A percentile compares a stretch with the other conserved stretches of the same genome.
Conservation (phyloP, 2,113 vertebrate genomes). For the Rhipidura dahli region DNA sequence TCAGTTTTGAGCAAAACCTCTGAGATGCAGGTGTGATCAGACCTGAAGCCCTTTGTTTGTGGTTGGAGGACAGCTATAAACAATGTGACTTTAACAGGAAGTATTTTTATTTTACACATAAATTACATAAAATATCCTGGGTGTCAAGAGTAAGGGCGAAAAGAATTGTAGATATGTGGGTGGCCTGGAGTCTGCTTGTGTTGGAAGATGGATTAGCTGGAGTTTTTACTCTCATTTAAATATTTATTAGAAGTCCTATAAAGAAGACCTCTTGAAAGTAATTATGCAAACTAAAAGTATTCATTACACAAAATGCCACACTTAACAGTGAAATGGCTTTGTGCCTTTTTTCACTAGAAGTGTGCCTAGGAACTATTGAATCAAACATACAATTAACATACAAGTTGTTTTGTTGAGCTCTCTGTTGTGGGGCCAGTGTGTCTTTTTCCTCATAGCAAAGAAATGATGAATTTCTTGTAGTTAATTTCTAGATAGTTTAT, state of each 20-base stretch:
- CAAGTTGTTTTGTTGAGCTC: not conserved
- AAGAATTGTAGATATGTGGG: not conserved
- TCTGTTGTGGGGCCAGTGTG: not conserved
- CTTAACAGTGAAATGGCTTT: not conserved
- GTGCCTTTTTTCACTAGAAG: not conserved
- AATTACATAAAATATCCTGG: not conserved
- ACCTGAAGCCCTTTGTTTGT: not conserved
- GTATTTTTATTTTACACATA: not conserved
- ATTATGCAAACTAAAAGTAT: not conserved
- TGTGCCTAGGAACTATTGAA: not conserved
- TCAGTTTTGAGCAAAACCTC: not conserved
- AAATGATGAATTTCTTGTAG: not conserved
- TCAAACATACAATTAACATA: not conserved
- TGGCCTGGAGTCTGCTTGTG: not conserved
- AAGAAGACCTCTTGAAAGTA: not conserved
- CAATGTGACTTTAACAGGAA: not conserved
- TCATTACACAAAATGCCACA: not conserved
- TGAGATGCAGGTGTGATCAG: not conserved
- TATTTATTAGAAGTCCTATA: not conserved
- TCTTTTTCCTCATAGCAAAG: not conserved
- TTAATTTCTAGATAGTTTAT: constrained; percentile 1
- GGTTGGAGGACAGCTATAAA: not conserved
- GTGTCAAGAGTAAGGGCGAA: not conserved
- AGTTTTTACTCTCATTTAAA: not conserved
- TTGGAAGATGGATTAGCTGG: not conserved